These are phyloP conservation scores for Porites australiensis DNA, from an alignment of 64 coral and sea anemone species.

Conservation along the genomic window DNA sequence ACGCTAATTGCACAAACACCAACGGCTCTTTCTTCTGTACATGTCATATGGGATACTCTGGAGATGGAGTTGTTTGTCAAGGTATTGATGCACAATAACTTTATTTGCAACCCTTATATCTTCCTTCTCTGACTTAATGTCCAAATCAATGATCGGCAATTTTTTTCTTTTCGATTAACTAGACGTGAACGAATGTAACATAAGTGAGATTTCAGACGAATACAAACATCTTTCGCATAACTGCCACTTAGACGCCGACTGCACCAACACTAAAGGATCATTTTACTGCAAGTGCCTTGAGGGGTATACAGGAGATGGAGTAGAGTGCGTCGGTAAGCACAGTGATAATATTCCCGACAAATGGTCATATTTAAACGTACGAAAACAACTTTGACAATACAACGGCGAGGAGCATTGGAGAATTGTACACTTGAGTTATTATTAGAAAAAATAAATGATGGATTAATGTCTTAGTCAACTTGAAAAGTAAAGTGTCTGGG, in stretches of 20 bases:
- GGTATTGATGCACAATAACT: constrained; percentile 24
- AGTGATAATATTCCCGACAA: too few species aligned
- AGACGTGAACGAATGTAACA: constrained; percentile 79
- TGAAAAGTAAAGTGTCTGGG: too few species aligned
- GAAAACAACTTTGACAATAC: too few species aligned
- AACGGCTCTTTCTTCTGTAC: constrained; percentile 82
- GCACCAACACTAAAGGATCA: constrained; percentile 70
- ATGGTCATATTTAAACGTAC: too few species aligned
- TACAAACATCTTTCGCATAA: constrained; percentile 70
- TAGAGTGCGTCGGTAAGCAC: constrained; percentile 21
- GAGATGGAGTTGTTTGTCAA: constrained; percentile 78
- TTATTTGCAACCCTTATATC: neutral
- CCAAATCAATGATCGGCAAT: too few species aligned
- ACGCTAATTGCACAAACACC: constrained; percentile 86
- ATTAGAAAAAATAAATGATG: too few species aligned
- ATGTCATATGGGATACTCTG: constrained; percentile 83
- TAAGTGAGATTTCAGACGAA: constrained; percentile 23
- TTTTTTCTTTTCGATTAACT: neutral
- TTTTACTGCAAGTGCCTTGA: constrained; percentile 63
- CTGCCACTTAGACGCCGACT: constrained; percentile 68
- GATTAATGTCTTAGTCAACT: too few species aligned
- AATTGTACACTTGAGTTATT: too few species aligned
- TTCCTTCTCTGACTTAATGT: too few species aligned
- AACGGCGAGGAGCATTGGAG: too few species aligned
- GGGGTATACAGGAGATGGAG: constrained; percentile 75